phyloP scores from a whole-genome alignment of 1,140 invertebrate genomes.

The Eulimnadia texana region DNA sequence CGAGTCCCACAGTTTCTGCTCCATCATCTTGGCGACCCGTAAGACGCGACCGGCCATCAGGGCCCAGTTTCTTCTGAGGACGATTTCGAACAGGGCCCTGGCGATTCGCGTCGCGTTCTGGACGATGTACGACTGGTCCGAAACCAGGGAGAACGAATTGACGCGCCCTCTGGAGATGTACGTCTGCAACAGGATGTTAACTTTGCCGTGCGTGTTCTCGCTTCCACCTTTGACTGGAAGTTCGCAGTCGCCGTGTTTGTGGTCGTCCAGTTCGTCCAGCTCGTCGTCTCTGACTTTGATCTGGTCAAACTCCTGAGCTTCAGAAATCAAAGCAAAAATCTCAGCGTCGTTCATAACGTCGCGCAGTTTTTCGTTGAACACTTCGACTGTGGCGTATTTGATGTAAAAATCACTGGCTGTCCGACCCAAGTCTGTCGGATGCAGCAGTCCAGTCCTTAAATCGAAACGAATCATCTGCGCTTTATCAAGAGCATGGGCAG shows the following conservation, averaged over 20 bases:
- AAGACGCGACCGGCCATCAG: slow-evolving; percentile 65
- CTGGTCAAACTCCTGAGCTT: slow-evolving; percentile 88
- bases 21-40: slow-evolving; percentile 54
- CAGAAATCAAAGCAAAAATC: slow-evolving; percentile 74
- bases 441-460: slow-evolving; percentile 62
- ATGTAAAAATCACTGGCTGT: slow-evolving; percentile 97
- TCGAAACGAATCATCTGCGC: slow-evolving; percentile 90
- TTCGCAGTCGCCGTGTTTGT: slow-evolving; percentile 54
- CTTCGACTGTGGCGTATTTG: slow-evolving; percentile 88
- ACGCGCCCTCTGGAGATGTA: slow-evolving; percentile 66
- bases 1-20: slow-evolving; percentile 74
- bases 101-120: slow-evolving; percentile 82
- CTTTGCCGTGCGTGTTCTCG: slow-evolving; percentile 88
- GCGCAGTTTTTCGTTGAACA: slow-evolving; percentile 61
- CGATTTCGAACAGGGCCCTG: slow-evolving; percentile 87
- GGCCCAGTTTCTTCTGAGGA: slow-evolving; percentile 73
- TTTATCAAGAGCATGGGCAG: slow-evolving; percentile 75
- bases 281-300: slow-evolving; percentile 94
- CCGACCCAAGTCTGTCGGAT: slow-evolving; percentile 75
- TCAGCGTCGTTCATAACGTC: slow-evolving; percentile 72
- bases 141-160: slow-evolving; percentile 76
- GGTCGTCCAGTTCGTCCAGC: slow-evolving; percentile 67
- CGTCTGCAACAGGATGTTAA: slow-evolving; percentile 90
- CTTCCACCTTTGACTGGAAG: slow-evolving; percentile 58
- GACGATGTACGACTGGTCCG: slow-evolving; percentile 83